Evolutionary conservation across 2,888 invertebrate species (phyloP).

Genomic region (Rhyacophila evoluta): DNA sequence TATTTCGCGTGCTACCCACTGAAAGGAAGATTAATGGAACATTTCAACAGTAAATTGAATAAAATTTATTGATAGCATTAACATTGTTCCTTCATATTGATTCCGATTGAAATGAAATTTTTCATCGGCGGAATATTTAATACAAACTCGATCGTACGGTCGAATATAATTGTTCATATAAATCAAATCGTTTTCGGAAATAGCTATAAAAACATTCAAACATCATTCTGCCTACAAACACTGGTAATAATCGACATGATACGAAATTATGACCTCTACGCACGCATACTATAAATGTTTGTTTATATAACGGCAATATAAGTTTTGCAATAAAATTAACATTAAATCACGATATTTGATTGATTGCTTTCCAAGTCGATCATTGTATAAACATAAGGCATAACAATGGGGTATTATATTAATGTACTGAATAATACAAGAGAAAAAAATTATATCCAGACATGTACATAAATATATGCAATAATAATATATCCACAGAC

Average conservation of each 20-base stretch:
- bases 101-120: no score
- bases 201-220: not conserved
- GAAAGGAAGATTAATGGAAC: no score
- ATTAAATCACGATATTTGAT: not conserved
- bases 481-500: no score
- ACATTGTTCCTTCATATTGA: no score
- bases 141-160: not conserved
- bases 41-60: no score
- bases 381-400: not conserved
- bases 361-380: not conserved
- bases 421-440: no score
- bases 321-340: not conserved
- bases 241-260: slow-evolving; percentile 8
- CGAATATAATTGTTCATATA: not conserved
- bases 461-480: no score
- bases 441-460: no score
- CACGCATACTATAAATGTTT: slow-evolving; percentile 3
- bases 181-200: not conserved
- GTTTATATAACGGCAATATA: not conserved
- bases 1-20: no score
- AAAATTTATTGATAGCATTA: no score
- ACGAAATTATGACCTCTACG: slow-evolving; percentile 7
- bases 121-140: no score
- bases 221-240: not conserved
- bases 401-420: not conserved